Base-by-base conservation (phyloP, 2,113 vertebrate species). In the Toxotes chatareus region DNA sequence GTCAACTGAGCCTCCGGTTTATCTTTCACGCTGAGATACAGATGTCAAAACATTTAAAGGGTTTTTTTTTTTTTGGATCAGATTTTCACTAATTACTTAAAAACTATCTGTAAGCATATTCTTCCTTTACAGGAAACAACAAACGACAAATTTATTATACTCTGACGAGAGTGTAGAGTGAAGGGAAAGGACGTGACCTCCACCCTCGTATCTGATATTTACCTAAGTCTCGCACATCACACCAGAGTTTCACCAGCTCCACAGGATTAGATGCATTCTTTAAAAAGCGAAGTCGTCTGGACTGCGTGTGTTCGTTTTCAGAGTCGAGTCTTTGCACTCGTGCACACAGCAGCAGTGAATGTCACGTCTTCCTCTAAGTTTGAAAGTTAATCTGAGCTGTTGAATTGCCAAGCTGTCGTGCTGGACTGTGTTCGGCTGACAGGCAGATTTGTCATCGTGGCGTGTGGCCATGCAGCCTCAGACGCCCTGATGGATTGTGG, bases 401-500 rank as follows among this genome's bases (percentile, higher is more conserved):
- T 85, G 65, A 94, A 94, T 92, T 92, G 36, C 36, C 36, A 36
- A 42, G 42, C 57, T 86, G 88, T 75, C 83, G 73, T 57, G 79
- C 56, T 7, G 78, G 73, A 73, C 79, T 70, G 78, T 75, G 90
- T 73, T 82, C 4, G 27, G 11, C 21, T 86, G 89, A 93, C 91
- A 62, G 91, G 85, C 85, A 89, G 86, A 94, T 94, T 89, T 92
- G 93, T 95, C 91, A 93, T 70, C 6, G 19, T 80, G 80, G 63
- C 74, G 34, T 83, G 89, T 78, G 83, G 87, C 79, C 86, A 7
- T 74, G 66, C 82, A 69, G 85, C 65, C 62, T 76, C 53, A 53
- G 90, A 91, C 64, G 76, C 61, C 64, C 87, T 93, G 94, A 94
- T 93, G 91, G 86, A 95, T 92, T 86, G 84, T 86, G 79, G 83